Conservation (phyloP, 92 coral and sea anemone genomes). For the Nematostella vectensis region DNA sequence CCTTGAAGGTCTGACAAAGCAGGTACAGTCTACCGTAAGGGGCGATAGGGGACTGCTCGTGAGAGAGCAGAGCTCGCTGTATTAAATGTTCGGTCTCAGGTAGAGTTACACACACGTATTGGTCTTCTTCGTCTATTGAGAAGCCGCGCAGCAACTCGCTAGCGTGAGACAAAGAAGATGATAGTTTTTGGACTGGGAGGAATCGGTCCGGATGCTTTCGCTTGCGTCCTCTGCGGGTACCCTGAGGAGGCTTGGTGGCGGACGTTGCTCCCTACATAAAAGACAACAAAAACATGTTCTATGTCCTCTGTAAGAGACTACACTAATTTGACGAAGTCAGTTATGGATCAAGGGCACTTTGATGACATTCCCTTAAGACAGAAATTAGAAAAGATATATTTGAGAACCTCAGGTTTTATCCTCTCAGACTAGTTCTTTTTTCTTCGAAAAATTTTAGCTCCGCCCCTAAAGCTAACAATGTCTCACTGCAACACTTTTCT, state of each 20-base stretch:
- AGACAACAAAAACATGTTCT: no score
- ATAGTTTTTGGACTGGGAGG: slow-evolving; percentile 18
- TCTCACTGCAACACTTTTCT: no score
- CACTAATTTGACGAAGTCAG: no score
- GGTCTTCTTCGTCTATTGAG: slow-evolving; percentile 61
- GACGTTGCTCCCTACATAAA: no score
- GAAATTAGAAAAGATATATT: no score
- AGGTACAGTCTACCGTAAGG: slow-evolving; percentile 74
- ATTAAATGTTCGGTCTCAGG: slow-evolving; percentile 67
- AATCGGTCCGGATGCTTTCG: slow-evolving; percentile 14
- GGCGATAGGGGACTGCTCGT: slow-evolving; percentile 42
- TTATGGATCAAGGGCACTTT: no score
- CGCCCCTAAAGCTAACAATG: no score
- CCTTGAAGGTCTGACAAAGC: slow-evolving; percentile 76
- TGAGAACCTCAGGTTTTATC: no score
- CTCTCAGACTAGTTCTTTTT: no score
- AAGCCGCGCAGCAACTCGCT: slow-evolving; percentile 41
- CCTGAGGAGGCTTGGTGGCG: neutral
- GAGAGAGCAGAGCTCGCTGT: slow-evolving; percentile 48
- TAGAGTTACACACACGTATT: slow-evolving; percentile 52
- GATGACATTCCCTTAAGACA: no score
- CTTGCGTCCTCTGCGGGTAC: slow-evolving; percentile 6
- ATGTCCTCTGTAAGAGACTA: no score
- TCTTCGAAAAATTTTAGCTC: no score
- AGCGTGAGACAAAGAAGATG: slow-evolving; percentile 1